Percentiles rank a stretch among this genome's conserved stretches.
These are phyloP conservation scores for Busseola fusca DNA, from an alignment of 2,888 invertebrate genomes.

Conservation along the genomic window DNA sequence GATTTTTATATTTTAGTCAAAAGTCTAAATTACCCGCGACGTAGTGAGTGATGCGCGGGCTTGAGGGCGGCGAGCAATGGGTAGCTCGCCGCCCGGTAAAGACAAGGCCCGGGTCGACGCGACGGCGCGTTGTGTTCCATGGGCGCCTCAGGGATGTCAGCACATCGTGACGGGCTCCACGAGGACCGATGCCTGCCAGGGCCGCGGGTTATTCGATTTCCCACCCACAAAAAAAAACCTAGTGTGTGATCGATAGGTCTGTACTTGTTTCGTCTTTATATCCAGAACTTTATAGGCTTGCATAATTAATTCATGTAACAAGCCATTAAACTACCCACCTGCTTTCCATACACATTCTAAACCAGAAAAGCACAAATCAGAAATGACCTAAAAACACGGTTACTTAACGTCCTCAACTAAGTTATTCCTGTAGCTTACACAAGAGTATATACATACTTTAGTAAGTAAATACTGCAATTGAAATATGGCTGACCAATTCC, in stretches of 20 bases:
- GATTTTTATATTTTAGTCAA: background rate
- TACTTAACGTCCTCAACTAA: constrained; percentile 46
- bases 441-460: constrained; percentile 21
- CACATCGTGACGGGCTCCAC: too few species aligned
- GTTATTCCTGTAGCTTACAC: constrained; percentile 48
- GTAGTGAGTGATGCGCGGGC: background rate
- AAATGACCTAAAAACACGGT: constrained; percentile 37
- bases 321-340: constrained; percentile 16
- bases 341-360: constrained; percentile 39
- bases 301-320: constrained; percentile 16
- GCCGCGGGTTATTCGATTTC: too few species aligned
- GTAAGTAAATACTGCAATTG: constrained; percentile 4
- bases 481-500: constrained; percentile 32
- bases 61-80: too few species aligned
- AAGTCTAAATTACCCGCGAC: background rate
- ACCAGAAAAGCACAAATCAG: constrained; percentile 48
- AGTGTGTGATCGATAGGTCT: too few species aligned
- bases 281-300: background rate
- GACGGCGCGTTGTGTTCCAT: too few species aligned
- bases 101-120: too few species aligned
- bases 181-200: too few species aligned
- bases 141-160: too few species aligned
- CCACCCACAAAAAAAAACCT: too few species aligned
- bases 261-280: background rate
- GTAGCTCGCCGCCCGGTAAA: too few species aligned